Evolutionary conservation across 1,140 invertebrate genomes (phyloP), one percentile per base, ranked within the genome.

Genomic region (Stegodyphus dumicola): DNA sequence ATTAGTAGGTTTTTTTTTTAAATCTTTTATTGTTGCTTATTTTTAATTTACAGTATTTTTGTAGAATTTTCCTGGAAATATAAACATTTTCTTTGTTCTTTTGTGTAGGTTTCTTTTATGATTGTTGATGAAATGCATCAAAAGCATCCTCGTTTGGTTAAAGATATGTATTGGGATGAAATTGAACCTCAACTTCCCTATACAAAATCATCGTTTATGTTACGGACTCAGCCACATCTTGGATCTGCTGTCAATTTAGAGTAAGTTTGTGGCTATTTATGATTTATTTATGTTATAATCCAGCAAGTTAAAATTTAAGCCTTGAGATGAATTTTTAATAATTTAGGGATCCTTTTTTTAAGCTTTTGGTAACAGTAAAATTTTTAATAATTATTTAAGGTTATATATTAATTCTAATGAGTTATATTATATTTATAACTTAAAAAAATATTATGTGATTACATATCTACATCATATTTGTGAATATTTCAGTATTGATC

Each of bases 151-250:
- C 75, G 86, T 5, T 53, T 89, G 3, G 84, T 87, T 7, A 90
- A 90, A 60, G 91, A 92, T 79, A 88, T 88, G 71, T 91, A 91
- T 79, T 92, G 91, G 91, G 91, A 91, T 84, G 90, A 90, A 74
- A 74, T 89, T 48, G 89, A 90, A 4, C 88, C 88, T 15, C 89
- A 90, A 73, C 86, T 91, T 11, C 90, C 90, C 7, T 91, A 91
- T 86, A 91, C 90, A 7, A 88, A 87, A 76, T 88, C 87, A 15
- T 87, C 87, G n/a, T 66, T 88, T 75, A 77, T 74, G 56, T 87
- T 88, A 86, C 87, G 87, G 74, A 88, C 85, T 13, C 81, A 88
- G 51, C 88, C 87, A 66, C 88, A 88, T 77, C 87, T 89, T 66
- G 89, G 89, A 11, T 89, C 89, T 5, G 89, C 89, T 48, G 87